Evolutionary conservation across 2,797 vertebrate species (phyloP).

Genomic region (Cirrhinus molitorella): DNA sequence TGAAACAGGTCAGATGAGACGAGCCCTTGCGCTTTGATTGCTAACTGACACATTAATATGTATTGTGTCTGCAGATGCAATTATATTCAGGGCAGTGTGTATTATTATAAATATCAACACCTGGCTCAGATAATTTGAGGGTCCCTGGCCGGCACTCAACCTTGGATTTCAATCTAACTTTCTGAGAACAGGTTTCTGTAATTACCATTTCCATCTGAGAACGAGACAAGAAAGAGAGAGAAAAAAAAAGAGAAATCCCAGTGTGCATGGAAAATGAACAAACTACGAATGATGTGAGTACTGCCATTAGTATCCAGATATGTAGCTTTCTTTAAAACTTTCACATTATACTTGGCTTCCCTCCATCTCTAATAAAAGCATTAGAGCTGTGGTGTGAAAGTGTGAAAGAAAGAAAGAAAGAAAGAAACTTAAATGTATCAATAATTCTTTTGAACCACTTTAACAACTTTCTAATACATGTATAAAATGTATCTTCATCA

Average conservation of each 20-base stretch:
- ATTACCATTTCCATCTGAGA: conserved; percentile 51
- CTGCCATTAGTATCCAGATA: not conserved
- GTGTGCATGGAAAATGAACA: conserved; percentile 51
- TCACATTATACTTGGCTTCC: not conserved
- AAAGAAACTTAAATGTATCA: not conserved
- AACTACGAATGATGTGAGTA: conserved; percentile 38
- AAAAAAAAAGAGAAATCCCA: not conserved
- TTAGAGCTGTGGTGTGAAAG: not conserved
- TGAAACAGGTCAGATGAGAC: conserved; percentile 71
- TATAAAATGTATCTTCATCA: not conserved
- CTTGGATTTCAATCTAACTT: conserved; percentile 50
- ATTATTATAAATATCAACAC: conserved; percentile 59
- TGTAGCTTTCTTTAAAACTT: conserved; percentile 9
- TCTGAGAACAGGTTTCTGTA: conserved; percentile 44
- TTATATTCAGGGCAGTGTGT: conserved; percentile 47
- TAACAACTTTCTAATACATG: not conserved
- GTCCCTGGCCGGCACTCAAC: conserved; percentile 47
- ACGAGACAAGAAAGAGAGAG: not conserved
- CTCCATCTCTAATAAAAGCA: not conserved
- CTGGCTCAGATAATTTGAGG: conserved; percentile 43
- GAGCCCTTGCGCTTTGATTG: conserved; percentile 72
- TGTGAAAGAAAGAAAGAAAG: not conserved
- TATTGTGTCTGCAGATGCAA: conserved; percentile 59
- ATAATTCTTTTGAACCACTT: not conserved
- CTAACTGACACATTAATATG: conserved; percentile 75